These are phyloP conservation scores for Erethizon dorsatum DNA, from an alignment of 2,797 vertebrate species.

Conservation along the genomic window DNA sequence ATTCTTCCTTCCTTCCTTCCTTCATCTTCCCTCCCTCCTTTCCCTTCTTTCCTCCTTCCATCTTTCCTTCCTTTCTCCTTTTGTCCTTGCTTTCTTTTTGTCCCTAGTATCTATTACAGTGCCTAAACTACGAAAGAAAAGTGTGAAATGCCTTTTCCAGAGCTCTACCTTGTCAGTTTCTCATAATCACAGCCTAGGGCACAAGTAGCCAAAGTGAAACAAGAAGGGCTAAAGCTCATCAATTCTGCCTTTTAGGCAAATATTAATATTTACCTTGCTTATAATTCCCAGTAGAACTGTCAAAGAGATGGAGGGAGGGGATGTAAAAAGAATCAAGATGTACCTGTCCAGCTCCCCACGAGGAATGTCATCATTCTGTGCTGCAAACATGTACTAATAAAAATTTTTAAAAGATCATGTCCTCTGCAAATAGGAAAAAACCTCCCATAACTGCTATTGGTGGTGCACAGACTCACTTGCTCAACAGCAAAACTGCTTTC, in stretches of 20 bases:
- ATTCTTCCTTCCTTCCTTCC: not conserved
- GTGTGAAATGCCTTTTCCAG: not conserved
- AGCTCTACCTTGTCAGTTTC: not conserved
- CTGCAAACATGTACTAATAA: not conserved
- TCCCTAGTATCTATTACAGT: not conserved
- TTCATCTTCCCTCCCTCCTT: not conserved
- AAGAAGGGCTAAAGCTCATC: not conserved
- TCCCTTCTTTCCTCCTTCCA: not conserved
- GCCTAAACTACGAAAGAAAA: not conserved
- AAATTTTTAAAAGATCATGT: not conserved
- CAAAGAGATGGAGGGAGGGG: not conserved
- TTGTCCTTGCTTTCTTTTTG: not conserved
- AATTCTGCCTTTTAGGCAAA: conserved; percentile 38
- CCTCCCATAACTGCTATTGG: not conserved
- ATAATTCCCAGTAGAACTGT: not conserved
- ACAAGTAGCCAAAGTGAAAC: not conserved
- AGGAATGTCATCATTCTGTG: not conserved
- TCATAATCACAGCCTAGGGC: not conserved
- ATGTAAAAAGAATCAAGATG: not conserved
- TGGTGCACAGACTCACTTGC: not conserved
- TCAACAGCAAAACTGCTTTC: not conserved
- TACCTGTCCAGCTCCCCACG: not conserved
- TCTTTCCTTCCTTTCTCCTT: not conserved
- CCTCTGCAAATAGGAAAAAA: not conserved
- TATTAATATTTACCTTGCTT: conserved; percentile 32